Evolutionary conservation across 1,140 invertebrate species (phyloP).

Genomic region (Cylas formicarius): DNA sequence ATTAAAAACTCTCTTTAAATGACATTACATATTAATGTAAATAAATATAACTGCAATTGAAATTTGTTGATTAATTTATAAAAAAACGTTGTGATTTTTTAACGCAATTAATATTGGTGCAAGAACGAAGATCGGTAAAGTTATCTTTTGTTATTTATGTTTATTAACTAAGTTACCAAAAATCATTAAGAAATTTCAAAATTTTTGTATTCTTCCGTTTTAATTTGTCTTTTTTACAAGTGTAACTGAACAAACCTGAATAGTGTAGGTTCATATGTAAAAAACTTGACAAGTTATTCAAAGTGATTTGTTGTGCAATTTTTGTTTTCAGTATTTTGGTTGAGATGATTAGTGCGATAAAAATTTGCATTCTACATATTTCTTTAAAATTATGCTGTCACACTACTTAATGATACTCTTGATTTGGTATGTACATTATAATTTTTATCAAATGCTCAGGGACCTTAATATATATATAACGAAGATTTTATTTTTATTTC

Average conservation of each 20-base stretch:
- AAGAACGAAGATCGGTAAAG: no score
- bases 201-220: no score
- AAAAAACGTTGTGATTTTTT: constrained; percentile 1
- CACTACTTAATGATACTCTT: constrained; percentile 21
- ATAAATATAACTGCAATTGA: constrained; percentile 7
- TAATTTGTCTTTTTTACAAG: no score
- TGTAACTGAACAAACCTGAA: neutral
- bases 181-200: no score
- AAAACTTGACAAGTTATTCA: constrained; percentile 11
- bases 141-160: no score
- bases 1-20: neutral
- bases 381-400: neutral
- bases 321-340: constrained; percentile 9
- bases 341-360: neutral
- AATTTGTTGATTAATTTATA: constrained; percentile 8
- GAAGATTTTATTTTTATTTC: constrained; percentile 9
- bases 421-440: constrained; percentile 20
- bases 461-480: constrained; percentile 23
- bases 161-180: no score
- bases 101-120: neutral
- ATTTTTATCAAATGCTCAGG: constrained; percentile 31
- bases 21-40: constrained; percentile 3
- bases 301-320: constrained; percentile 22
- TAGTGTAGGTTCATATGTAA: neutral
- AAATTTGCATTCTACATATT: neutral